These are phyloP conservation scores for Thecophora atra DNA, from an alignment of 2,888 invertebrate species.

Conservation along the genomic window DNA sequence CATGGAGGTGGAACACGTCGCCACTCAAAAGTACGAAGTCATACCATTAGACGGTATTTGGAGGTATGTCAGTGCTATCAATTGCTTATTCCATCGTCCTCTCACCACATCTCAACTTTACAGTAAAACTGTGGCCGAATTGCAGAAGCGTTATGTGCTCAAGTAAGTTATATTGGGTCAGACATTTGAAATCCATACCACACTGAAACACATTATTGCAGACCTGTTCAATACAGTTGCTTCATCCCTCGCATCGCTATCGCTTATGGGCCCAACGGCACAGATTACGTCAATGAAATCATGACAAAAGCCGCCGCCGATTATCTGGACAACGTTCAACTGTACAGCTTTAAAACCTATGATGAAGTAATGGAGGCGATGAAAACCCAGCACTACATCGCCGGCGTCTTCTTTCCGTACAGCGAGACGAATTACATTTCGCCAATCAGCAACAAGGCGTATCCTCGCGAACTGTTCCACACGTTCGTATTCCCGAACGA, in stretches of 20 bases:
- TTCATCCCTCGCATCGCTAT: conserved; percentile 9
- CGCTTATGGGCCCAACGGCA: conserved; percentile 2
- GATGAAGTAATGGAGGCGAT: not conserved
- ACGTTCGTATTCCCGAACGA: conserved; percentile 49
- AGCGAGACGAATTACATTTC: not conserved
- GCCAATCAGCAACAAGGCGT: not conserved
- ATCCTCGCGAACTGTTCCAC: not conserved
- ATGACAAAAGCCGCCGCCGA: not conserved
- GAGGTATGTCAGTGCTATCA: not conserved
- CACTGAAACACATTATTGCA: not conserved
- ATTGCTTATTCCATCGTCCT: not conserved
- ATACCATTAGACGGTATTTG: not conserved
- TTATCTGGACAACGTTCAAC: not conserved
- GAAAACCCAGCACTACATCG: conserved; percentile 5
- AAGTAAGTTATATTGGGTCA: not conserved
- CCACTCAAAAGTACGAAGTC: not conserved
- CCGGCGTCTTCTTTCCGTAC: conserved; percentile 2
- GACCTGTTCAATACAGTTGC: conserved; percentile 5
- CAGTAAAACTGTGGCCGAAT: not conserved
- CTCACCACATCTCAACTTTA: not conserved
- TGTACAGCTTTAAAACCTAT: not conserved
- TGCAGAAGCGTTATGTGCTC: not conserved
- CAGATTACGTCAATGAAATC: not conserved
- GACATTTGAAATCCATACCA: too few relatives aligned
- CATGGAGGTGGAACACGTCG: not conserved